Evolutionary conservation across 2,888 invertebrate species (phyloP).

Genomic region (Allacma fusca): DNA sequence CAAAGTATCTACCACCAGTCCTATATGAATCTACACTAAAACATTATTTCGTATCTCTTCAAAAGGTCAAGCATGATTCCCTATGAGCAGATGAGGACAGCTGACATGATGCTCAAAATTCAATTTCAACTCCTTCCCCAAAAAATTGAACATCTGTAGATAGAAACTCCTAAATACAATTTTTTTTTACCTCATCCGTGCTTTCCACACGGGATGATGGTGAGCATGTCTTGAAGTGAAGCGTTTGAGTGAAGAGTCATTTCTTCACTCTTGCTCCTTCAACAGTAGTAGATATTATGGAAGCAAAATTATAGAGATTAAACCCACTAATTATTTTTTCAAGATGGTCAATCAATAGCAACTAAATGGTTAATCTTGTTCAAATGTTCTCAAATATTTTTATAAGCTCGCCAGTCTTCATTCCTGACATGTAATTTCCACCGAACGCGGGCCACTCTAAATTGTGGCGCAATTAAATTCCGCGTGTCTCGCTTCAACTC

Average conservation of each 20-base stretch:
- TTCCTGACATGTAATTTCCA: too few species aligned
- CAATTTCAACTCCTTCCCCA: not conserved
- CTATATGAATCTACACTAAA: too few species aligned
- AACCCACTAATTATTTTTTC: not conserved
- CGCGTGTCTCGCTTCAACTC: too few species aligned
- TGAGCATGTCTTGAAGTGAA: not conserved
- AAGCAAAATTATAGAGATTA: not conserved
- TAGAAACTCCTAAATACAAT: too few species aligned
- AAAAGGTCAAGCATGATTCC: not conserved
- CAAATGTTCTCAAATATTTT: not conserved
- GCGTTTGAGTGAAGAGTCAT: not conserved
- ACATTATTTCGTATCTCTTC: too few species aligned
- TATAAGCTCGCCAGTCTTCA: too few species aligned
- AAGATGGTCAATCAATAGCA: not conserved
- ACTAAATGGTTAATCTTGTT: too few species aligned
- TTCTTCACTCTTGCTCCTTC: not conserved
- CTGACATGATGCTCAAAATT: not conserved
- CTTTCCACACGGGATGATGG: not conserved
- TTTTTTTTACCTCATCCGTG: too few species aligned
- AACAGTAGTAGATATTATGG: not conserved
- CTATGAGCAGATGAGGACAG: slow-evolving; percentile 1
- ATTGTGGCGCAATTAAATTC: too few species aligned
- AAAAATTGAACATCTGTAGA: not conserved
- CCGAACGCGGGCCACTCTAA: too few species aligned
- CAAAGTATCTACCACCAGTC: too few species aligned